These are phyloP conservation scores for Drosophila trapezifrons DNA, from an alignment of 1,140 invertebrate genomes.

Conservation along the genomic window DNA sequence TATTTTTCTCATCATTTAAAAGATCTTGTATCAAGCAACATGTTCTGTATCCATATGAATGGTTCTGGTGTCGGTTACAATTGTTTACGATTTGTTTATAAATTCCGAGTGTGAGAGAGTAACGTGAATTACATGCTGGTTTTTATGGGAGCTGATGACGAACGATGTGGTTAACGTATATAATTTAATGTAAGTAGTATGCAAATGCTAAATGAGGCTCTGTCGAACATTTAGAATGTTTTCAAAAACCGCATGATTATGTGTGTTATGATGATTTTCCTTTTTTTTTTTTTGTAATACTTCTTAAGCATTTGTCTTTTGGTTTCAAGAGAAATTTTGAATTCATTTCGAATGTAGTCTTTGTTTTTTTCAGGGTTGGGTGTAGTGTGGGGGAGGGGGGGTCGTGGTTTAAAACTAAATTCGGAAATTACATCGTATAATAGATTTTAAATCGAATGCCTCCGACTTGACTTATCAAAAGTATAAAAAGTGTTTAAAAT, in stretches of 20 bases:
- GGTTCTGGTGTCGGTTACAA: slow-evolving; percentile 66
- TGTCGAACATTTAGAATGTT: slow-evolving; percentile 73
- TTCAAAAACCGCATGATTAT: slow-evolving; percentile 79
- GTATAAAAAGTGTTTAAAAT: slow-evolving; percentile 82
- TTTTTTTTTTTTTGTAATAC: slow-evolving; percentile 69
- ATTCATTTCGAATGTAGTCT: slow-evolving; percentile 80
- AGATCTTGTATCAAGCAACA: slow-evolving; percentile 81
- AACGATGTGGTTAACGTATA: slow-evolving; percentile 55
- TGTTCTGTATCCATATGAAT: slow-evolving; percentile 64
- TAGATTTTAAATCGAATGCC: slow-evolving; percentile 82
- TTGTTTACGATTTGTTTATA: slow-evolving; percentile 44
- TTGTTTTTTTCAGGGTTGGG: slow-evolving; percentile 32
- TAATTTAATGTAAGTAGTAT: slow-evolving; percentile 41
- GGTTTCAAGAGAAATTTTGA: slow-evolving; percentile 73
- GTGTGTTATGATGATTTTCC: slow-evolving; percentile 21
- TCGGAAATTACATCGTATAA: slow-evolving; percentile 69
- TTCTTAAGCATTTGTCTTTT: slow-evolving; percentile 82
- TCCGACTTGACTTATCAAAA: slow-evolving; percentile 79
- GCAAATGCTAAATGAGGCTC: slow-evolving; percentile 78
- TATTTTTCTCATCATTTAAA: slow-evolving; percentile 81
- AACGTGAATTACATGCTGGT: slow-evolving; percentile 62
- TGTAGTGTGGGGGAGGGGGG: not conserved
- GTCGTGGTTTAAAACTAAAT: slow-evolving; percentile 71
- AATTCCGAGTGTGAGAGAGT: slow-evolving; percentile 61
- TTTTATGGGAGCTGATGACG: slow-evolving; percentile 45